A percentile compares a stretch with the other conserved stretches of the same genome.
phyloP scores from a whole-genome alignment of 2,888 invertebrate species.

The Terebella lapidaria region DNA sequence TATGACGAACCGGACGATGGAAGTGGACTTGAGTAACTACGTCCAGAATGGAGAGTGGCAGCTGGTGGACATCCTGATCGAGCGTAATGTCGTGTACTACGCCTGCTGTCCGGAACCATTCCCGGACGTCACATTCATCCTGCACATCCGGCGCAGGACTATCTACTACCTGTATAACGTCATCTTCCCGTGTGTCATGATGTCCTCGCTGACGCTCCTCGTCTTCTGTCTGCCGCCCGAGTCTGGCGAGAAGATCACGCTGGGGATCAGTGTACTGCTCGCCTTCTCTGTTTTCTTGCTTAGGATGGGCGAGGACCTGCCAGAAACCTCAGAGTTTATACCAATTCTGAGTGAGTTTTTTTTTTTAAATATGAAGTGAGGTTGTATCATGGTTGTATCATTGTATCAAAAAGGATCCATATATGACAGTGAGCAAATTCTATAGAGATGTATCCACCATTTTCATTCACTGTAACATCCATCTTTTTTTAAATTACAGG shows the following conservation, averaged over 20 bases:
- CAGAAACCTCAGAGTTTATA: slow-evolving; percentile 60
- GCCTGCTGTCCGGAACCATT: slow-evolving; percentile 49
- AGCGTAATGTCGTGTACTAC: slow-evolving; percentile 44
- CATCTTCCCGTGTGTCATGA: slow-evolving; percentile 60
- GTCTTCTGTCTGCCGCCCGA: slow-evolving; percentile 59
- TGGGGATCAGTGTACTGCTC: slow-evolving; percentile 59
- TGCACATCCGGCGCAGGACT: slow-evolving; percentile 57
- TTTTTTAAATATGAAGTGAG: neutral
- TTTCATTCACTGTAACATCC: neutral
- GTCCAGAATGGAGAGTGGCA: slow-evolving; percentile 50
- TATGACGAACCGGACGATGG: slow-evolving; percentile 35
- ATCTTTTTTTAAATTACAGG: slow-evolving; percentile 24
- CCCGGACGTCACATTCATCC: slow-evolving; percentile 55
- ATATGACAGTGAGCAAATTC: neutral
- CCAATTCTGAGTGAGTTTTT: slow-evolving; percentile 56
- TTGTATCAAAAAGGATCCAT: neutral
- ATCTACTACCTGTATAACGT: slow-evolving; percentile 58
- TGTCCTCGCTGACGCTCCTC: slow-evolving; percentile 61
- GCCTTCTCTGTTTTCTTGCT: slow-evolving; percentile 61
- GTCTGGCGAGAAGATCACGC: slow-evolving; percentile 59
- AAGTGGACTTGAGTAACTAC: slow-evolving; percentile 45
- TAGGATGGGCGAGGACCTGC: slow-evolving; percentile 60
- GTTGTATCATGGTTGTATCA: too few relatives aligned
- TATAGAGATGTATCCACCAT: neutral
- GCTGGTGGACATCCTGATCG: slow-evolving; percentile 34